phyloP scores from a whole-genome alignment of 2,888 invertebrate genomes.

The Gymnocheta viridis region DNA sequence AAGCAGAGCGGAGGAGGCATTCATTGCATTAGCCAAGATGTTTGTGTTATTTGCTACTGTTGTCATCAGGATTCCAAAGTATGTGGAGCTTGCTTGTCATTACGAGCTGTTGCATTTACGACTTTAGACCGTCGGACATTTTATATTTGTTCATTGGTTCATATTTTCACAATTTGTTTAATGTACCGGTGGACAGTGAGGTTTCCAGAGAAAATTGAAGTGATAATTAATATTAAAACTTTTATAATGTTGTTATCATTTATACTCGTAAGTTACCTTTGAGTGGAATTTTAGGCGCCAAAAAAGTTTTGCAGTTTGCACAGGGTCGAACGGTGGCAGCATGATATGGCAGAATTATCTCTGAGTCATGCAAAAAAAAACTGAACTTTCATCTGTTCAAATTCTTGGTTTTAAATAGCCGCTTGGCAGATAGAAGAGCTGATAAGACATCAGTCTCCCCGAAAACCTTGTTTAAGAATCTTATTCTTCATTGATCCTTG shows the following conservation, averaged over 20 bases:
- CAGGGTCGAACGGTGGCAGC: background rate
- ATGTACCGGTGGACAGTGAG: constrained; percentile 8
- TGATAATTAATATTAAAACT: constrained; percentile 41
- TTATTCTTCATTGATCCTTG: too few relatives aligned
- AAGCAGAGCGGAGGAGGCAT: constrained; percentile 1
- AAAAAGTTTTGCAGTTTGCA: background rate
- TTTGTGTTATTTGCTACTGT: constrained; percentile 63
- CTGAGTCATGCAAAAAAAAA: background rate
- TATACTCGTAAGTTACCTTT: background rate
- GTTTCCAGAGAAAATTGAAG: constrained; percentile 1
- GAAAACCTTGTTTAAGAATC: too few relatives aligned
- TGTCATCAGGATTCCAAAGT: constrained; percentile 54
- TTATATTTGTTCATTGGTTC: background rate
- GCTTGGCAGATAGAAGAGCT: too few relatives aligned
- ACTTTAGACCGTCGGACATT: constrained; percentile 32
- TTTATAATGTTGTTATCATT: background rate
- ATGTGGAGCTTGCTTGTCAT: constrained; percentile 61
- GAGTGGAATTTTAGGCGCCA: constrained; percentile 14
- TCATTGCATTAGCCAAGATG: constrained; percentile 44
- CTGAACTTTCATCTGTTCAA: too few relatives aligned
- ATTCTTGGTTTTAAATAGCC: too few relatives aligned
- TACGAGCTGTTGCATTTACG: constrained; percentile 58
- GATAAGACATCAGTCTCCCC: too few relatives aligned
- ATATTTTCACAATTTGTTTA: constrained; percentile 34
- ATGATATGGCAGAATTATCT: background rate